Conservation (phyloP, 2,113 vertebrate species). For the Halichoerus grypus region DNA sequence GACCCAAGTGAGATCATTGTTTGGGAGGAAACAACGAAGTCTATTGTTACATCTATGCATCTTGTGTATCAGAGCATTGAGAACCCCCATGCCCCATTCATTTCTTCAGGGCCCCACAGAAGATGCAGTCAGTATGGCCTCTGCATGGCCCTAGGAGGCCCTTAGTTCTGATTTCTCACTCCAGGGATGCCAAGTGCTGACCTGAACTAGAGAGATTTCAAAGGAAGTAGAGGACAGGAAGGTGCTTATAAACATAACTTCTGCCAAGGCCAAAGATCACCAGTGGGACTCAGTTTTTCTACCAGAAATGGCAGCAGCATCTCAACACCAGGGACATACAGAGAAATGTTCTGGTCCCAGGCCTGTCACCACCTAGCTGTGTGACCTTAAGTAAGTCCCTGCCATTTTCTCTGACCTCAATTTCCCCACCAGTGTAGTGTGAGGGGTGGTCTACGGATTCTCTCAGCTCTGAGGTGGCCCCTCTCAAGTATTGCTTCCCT, state of each 20-base stretch:
- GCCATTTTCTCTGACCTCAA: background rate
- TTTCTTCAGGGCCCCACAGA: background rate
- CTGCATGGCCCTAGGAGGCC: background rate
- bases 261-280: background rate
- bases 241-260: background rate
- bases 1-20: background rate
- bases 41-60: background rate
- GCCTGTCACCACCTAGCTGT: background rate
- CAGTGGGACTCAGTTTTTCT: background rate
- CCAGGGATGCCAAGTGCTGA: background rate
- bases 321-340: background rate
- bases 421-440: background rate
- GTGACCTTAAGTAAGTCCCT: background rate
- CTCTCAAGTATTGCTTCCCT: background rate
- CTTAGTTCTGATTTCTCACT: conserved; percentile 26
- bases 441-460: background rate
- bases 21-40: background rate
- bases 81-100: background rate
- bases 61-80: background rate
- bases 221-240: conserved; percentile 14
- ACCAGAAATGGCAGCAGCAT: conserved; percentile 14
- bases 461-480: conserved; percentile 5
- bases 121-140: background rate
- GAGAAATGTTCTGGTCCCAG: background rate
- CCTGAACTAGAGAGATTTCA: conserved; percentile 9